These are phyloP conservation scores for Platycheirus albimanus DNA, from an alignment of 2,888 invertebrate genomes.

Conservation along the genomic window DNA sequence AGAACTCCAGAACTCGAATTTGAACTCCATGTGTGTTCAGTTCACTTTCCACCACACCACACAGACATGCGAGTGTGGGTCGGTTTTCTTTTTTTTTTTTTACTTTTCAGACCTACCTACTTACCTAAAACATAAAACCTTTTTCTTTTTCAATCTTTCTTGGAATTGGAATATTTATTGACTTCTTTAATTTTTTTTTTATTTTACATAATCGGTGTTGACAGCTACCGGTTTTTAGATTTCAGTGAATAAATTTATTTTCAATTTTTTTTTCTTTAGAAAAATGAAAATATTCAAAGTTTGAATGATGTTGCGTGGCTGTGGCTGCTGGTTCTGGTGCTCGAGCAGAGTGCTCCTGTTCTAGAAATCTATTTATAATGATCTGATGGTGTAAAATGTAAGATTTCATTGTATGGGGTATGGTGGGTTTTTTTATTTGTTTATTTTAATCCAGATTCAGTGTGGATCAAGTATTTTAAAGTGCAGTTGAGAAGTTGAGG, in stretches of 20 bases:
- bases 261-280: conserved; percentile 25
- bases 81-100: not conserved
- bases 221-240: conserved; percentile 51
- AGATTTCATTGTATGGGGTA: conserved; percentile 52
- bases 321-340: too few species aligned
- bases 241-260: conserved; percentile 27
- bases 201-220: conserved; percentile 41
- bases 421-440: conserved; percentile 23
- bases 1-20: not conserved
- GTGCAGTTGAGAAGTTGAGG: conserved; percentile 29
- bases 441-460: conserved; percentile 19
- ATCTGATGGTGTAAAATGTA: not conserved
- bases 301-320: not conserved
- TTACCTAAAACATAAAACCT: not conserved
- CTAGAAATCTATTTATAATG: conserved; percentile 21
- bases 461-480: conserved; percentile 23
- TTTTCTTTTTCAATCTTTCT: conserved; percentile 17
- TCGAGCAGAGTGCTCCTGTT: too few species aligned
- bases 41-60: too few species aligned
- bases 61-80: conserved; percentile 10
- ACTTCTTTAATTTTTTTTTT: not conserved
- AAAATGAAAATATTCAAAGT: conserved; percentile 10
- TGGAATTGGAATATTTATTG: conserved; percentile 22
- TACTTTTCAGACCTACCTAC: not conserved
- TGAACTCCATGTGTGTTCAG: conserved; percentile 22